phyloP scores from a whole-genome alignment of 2,888 invertebrate genomes.

The Archips xylosteana region DNA sequence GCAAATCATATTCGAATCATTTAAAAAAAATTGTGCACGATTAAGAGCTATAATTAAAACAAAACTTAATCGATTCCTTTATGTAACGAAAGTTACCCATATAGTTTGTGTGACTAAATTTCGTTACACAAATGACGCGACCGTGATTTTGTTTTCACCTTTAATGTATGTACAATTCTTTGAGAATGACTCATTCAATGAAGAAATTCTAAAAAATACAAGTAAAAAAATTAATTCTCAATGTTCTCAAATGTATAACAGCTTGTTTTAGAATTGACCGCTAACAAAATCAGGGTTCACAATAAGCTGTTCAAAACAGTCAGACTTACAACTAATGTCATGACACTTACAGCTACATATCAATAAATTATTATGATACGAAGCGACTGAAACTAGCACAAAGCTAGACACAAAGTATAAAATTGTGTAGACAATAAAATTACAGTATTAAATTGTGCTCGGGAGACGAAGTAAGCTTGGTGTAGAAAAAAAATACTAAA shows the following conservation, averaged over 20 bases:
- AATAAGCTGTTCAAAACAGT: constrained; percentile 33
- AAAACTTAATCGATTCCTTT: no score
- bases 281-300: constrained; percentile 29
- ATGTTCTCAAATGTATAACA: background rate
- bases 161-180: background rate
- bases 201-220: background rate
- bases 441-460: constrained; percentile 21
- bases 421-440: background rate
- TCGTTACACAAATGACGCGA: no score
- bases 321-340: constrained; percentile 34
- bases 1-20: no score
- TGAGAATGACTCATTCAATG: background rate
- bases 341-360: constrained; percentile 35
- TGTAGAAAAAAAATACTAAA: constrained; percentile 1
- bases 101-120: no score
- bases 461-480: constrained; percentile 6
- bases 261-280: background rate
- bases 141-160: no score
- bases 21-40: no score
- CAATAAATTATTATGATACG: constrained; percentile 32
- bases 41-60: no score
- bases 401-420: constrained; percentile 3
- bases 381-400: constrained; percentile 14
- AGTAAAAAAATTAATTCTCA: background rate
- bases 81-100: no score